These are phyloP conservation scores for Chloromyia formosa DNA, from an alignment of 2,888 invertebrate genomes.

Conservation along the genomic window DNA sequence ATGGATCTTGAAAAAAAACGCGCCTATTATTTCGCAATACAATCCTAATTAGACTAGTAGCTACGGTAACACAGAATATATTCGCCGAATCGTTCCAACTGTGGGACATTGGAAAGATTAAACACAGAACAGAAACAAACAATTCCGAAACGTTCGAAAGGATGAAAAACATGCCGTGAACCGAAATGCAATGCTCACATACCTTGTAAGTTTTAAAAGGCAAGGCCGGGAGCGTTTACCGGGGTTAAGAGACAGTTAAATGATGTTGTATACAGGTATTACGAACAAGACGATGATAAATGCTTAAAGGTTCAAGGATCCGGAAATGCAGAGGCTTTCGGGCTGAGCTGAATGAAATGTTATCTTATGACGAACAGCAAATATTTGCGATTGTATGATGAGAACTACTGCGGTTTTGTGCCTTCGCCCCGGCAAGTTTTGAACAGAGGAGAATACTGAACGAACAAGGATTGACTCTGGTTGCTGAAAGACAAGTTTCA, in stretches of 20 bases:
- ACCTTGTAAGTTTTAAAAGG: too few species aligned
- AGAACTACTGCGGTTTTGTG: slow-evolving; percentile 17
- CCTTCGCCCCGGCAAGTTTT: too few species aligned
- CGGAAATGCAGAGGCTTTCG: not conserved
- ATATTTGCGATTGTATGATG: slow-evolving; percentile 48
- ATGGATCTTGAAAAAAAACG: too few species aligned
- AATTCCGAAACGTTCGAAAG: slow-evolving; percentile 37
- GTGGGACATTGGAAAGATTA: not conserved
- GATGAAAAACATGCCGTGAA: not conserved
- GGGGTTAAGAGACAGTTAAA: not conserved
- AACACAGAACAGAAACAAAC: slow-evolving; percentile 1
- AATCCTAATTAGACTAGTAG: not conserved
- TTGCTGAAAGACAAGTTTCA: too few species aligned
- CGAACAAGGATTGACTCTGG: too few species aligned
- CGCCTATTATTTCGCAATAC: too few species aligned
- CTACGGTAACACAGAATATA: slow-evolving; percentile 23
- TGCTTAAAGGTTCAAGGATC: not conserved
- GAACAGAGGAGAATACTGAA: too few species aligned
- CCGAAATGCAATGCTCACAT: too few species aligned
- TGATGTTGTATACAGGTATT: not conserved
- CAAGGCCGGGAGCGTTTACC: not conserved
- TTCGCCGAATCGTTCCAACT: not conserved
- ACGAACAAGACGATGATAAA: not conserved
- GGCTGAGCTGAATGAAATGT: slow-evolving; percentile 40
- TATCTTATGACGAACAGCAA: slow-evolving; percentile 47